A percentile compares a stretch with the other conserved stretches of the same genome.
Conservation (phyloP, 2,113 vertebrate genomes). For the Aegotheles bennettii region DNA sequence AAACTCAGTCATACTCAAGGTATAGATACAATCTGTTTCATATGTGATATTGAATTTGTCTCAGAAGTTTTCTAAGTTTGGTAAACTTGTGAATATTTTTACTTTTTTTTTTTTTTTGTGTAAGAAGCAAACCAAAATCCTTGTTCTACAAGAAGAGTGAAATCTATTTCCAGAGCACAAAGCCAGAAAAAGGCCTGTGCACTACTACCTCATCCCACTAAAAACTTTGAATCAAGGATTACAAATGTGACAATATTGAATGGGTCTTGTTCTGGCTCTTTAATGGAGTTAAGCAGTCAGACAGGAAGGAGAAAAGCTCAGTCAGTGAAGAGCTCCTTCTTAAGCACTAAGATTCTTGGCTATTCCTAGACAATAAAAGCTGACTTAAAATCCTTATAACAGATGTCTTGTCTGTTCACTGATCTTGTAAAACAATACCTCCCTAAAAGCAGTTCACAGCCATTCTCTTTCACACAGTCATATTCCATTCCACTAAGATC, state of each 20-base stretch:
- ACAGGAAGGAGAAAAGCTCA: not conserved
- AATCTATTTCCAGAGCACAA: not conserved
- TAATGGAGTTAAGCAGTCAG: not conserved
- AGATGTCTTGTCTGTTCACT: not conserved
- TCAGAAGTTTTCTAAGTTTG: not conserved
- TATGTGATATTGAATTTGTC: not conserved
- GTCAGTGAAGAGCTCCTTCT: not conserved
- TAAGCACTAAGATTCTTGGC: not conserved
- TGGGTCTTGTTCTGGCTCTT: not conserved
- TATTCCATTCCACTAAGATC: not conserved
- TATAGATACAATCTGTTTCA: not conserved
- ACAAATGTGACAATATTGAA: not conserved
- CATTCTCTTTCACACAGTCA: not conserved
- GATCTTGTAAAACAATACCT: not conserved
- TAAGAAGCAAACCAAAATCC: not conserved
- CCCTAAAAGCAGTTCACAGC: not conserved
- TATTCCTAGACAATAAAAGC: not conserved
- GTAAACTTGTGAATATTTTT: not conserved
- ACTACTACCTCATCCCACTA: not conserved
- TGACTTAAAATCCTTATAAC: not conserved
- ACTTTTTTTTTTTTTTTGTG: not conserved
- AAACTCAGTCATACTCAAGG: not conserved
- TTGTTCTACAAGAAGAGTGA: not conserved
- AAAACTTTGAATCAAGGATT: not conserved
- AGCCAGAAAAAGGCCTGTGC: not conserved